Percentiles rank a stretch among this genome's conserved stretches.
These are phyloP conservation scores for Agelastica alni DNA, from an alignment of 2,888 invertebrate genomes.

Conservation along the genomic window DNA sequence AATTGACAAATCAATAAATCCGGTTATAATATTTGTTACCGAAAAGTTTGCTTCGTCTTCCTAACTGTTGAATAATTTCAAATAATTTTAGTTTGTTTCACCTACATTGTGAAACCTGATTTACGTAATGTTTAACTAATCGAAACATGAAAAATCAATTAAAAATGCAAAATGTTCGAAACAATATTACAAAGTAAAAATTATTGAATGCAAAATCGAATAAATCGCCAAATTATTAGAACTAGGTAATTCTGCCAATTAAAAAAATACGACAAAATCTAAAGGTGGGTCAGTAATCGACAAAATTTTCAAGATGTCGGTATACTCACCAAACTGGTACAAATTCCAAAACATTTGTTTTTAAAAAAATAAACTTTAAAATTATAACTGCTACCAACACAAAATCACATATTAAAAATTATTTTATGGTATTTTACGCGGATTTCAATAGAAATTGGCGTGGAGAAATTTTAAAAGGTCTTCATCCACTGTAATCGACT, in stretches of 20 bases:
- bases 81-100: no score
- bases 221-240: no score
- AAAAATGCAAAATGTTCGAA: no score
- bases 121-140: no score
- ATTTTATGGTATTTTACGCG: constrained; percentile 31
- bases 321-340: constrained; percentile 34
- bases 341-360: constrained; percentile 29
- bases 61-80: no score
- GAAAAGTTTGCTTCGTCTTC: no score
- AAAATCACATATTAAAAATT: constrained; percentile 27
- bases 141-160: no score
- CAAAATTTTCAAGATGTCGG: constrained; percentile 30
- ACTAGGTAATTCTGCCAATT: neutral
- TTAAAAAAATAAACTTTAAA: no score
- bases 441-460: constrained; percentile 23
- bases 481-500: constrained; percentile 35
- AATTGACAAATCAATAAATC: no score
- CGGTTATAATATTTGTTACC: no score
- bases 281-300: constrained; percentile 27
- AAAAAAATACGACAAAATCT: constrained; percentile 9
- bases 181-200: neutral
- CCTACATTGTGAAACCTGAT: no score
- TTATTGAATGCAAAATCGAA: no score
- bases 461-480: constrained; percentile 28
- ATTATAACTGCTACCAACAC: constrained; percentile 3